Evolutionary conservation across 2,797 vertebrate species (phyloP).

Genomic region (Pyrocephalus nanus): DNA sequence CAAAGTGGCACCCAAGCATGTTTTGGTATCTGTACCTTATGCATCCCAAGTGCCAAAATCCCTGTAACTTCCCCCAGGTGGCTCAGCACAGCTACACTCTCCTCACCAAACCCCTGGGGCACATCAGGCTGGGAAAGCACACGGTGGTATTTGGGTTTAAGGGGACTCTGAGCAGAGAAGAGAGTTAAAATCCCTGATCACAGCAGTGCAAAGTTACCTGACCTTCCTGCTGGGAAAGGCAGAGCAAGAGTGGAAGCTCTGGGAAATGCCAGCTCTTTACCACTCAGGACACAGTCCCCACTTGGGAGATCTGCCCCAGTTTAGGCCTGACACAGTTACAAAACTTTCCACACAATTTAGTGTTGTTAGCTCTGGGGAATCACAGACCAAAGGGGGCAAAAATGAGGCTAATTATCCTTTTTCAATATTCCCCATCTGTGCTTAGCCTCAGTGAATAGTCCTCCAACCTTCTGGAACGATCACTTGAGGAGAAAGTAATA

Average conservation of each 20-base stretch:
- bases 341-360: neutral
- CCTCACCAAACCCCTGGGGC: neutral
- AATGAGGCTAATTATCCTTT: constrained; percentile 50
- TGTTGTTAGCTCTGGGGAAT: constrained; percentile 25
- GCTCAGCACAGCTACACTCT: neutral
- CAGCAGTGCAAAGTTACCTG: neutral
- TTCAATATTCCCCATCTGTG: constrained; percentile 5
- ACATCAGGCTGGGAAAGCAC: neutral
- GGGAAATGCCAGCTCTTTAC: neutral
- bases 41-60: neutral
- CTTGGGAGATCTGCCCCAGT: constrained; percentile 25
- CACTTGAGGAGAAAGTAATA: neutral
- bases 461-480: constrained; percentile 13
- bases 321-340: constrained; percentile 11
- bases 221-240: neutral
- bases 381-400: neutral
- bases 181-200: neutral
- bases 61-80: neutral
- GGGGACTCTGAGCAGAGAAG: neutral
- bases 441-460: constrained; percentile 16
- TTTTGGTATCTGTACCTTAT: neutral
- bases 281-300: neutral
- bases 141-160: neutral
- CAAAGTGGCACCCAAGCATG: neutral
- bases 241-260: neutral